phyloP scores from a whole-genome alignment of 1,140 invertebrate species.

The Ceratoteleas bidentatus region DNA sequence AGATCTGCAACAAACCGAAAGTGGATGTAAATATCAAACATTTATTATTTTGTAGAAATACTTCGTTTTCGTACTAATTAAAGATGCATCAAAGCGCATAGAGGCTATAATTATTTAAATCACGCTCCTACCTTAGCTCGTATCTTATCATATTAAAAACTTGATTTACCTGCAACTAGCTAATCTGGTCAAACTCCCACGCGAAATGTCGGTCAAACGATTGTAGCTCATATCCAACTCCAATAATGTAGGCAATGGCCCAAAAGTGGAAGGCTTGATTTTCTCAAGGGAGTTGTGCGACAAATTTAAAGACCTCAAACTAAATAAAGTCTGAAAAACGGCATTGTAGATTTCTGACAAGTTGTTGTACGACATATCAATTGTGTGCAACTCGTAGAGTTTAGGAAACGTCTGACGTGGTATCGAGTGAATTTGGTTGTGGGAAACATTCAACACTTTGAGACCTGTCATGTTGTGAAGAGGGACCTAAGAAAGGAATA shows the following conservation, averaged over 20 bases:
- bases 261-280: constrained; percentile 91
- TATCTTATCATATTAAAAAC: not conserved
- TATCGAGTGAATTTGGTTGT: constrained; percentile 87
- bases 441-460: constrained; percentile 90
- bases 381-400: constrained; percentile 94
- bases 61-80: too few species aligned
- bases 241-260: constrained; percentile 90
- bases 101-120: too few species aligned
- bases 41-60: too few species aligned
- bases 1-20: constrained; percentile 72
- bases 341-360: constrained; percentile 89
- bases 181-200: constrained; percentile 87
- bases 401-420: constrained; percentile 93
- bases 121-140: not conserved
- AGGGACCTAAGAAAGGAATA: too few species aligned
- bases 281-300: constrained; percentile 89
- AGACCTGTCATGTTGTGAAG: constrained; percentile 93
- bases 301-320: constrained; percentile 88
- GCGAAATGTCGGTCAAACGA: constrained; percentile 84
- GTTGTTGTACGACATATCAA: constrained; percentile 93
- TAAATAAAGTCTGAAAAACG: constrained; percentile 92
- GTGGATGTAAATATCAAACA: too few species aligned
- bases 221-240: constrained; percentile 91
- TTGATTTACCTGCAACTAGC: constrained; percentile 82
- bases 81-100: too few species aligned